These are phyloP conservation scores for Drosophila demipolita DNA, from an alignment of 2,888 invertebrate genomes.

Conservation along the genomic window DNA sequence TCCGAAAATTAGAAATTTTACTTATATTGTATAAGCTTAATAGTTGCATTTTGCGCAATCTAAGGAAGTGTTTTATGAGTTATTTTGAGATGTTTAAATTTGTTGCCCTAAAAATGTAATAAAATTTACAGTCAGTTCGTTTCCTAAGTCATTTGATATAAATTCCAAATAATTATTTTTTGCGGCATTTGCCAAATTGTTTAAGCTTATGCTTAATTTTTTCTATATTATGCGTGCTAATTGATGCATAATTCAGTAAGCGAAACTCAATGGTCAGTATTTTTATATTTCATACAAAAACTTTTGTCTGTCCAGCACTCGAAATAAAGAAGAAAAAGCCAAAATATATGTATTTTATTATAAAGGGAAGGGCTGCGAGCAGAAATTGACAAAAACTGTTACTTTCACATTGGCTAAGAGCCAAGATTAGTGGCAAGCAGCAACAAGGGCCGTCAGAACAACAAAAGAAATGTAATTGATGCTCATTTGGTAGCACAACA, in stretches of 20 bases:
- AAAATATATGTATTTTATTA: conserved; percentile 15
- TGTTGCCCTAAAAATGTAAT: background rate
- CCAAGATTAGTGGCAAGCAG: conserved; percentile 60
- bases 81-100: no score
- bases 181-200: background rate
- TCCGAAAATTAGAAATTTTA: background rate
- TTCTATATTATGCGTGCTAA: background rate
- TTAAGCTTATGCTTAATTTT: background rate
- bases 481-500: conserved; percentile 70
- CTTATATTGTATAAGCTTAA: no score
- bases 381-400: conserved; percentile 62
- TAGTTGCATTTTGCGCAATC: background rate
- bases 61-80: background rate
- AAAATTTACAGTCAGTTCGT: conserved; percentile 17
- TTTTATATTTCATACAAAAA: background rate
- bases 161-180: background rate
- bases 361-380: conserved; percentile 21
- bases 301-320: background rate
- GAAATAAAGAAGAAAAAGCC: conserved; percentile 22
- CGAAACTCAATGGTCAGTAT: background rate
- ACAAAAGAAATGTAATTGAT: conserved; percentile 75
- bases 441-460: conserved; percentile 39
- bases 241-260: conserved; percentile 8
- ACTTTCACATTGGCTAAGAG: conserved; percentile 68
- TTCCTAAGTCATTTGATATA: conserved; percentile 29